Percentiles rank a stretch among this genome's conserved stretches.
These are phyloP conservation scores for Sceloporus tristichus DNA, from an alignment of 2,113 vertebrate genomes.

Conservation along the genomic window DNA sequence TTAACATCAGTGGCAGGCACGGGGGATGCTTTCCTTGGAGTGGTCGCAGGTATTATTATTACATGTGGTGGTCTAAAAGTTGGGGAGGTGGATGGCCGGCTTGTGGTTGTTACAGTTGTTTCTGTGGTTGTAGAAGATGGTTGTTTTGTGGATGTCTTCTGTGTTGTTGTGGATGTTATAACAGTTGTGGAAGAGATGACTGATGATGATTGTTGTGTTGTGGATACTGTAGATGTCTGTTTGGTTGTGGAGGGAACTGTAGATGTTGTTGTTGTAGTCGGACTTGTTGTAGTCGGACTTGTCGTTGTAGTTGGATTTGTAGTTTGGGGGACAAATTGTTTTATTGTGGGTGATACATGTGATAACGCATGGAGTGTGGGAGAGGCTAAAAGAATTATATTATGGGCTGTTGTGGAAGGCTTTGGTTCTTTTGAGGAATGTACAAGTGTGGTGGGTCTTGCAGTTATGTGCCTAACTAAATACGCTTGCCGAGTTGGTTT, in stretches of 20 bases:
- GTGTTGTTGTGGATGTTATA: not conserved
- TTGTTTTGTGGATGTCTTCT: no score
- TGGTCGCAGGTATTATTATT: slow-evolving; percentile 1
- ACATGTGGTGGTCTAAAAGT: not conserved
- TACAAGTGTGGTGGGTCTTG: not conserved
- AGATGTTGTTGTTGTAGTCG: not conserved
- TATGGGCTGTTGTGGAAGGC: not conserved
- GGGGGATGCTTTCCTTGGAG: not conserved
- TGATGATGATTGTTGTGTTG: not conserved
- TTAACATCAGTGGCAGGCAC: not conserved
- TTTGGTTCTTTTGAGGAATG: not conserved
- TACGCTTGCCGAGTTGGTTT: not conserved
- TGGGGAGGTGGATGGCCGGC: not conserved
- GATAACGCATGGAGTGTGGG: not conserved
- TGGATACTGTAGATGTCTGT: not conserved
- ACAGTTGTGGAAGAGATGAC: not conserved
- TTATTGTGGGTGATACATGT: not conserved
- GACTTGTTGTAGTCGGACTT: not conserved
- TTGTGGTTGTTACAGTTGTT: not conserved
- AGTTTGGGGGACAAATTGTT: not conserved
- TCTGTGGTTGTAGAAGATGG: not conserved
- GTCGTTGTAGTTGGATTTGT: not conserved
- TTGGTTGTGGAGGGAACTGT: not conserved
- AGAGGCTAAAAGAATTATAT: not conserved
- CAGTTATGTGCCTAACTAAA: not conserved